Base-by-base conservation (phyloP, 2,797 vertebrate species). In the Mustela erminea region DNA sequence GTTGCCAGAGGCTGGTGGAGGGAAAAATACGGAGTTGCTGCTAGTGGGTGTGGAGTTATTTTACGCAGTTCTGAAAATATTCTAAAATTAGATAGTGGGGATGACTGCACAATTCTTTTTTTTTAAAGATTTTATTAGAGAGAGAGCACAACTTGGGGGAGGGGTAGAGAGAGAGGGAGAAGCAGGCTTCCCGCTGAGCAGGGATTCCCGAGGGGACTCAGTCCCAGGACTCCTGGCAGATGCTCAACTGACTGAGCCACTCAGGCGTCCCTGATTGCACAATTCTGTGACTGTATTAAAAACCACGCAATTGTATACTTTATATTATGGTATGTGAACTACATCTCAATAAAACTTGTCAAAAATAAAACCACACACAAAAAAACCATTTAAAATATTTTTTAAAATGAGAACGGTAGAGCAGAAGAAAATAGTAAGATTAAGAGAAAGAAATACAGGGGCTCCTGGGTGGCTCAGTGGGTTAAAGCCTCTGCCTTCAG, bases 31-130 rank as follows among this genome's bases (percentile, higher is more conserved):
- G 43, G 20, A 91, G 49, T 82, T 46, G 54, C 14, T 90, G n/a
- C 29, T 46, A 74, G 66, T 81, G 20, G 13, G 2, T 35, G 29
- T 25, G 2, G 18, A 43, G 35, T 80, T 91, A 46, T 52, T 90
- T 62, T 29, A 7, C 68, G 15, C 32, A 17, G 3, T 49, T 80
- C 43, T 46, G 11, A 94, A 95, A 92, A 86, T 72, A 86, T 41
- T 86, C 43, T 89, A 62, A 91, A 95, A 74, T 72, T 93, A 78
- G 9, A 83, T 68, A 70, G 38, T 83, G 56, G 35, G 29, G n/a
- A 78, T 87, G 29, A 27, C 35, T 93, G 9, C 8, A 35, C 43
- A 78, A 80, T 17, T 66, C 29, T n/a, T 66, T 66, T 64, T 15
- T 29, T 29, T 64, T 8, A 3, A n/a, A 66, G 15, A 66, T 64